Conservation (phyloP, 1,140 invertebrate genomes). For the Drosophila ercepeae region DNA sequence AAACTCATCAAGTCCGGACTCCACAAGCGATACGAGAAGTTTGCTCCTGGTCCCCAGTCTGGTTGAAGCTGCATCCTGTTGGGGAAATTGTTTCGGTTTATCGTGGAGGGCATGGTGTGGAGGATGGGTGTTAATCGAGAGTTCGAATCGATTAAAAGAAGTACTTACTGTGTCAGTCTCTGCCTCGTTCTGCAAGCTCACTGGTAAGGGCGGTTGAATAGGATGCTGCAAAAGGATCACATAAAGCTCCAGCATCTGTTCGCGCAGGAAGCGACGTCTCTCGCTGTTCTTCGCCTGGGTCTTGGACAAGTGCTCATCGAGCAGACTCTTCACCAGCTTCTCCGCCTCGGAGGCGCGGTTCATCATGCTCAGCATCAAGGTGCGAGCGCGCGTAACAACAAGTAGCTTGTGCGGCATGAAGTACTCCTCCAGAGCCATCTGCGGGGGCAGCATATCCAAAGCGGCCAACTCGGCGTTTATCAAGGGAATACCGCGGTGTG, state of each 20-base stretch:
- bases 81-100: too few species aligned
- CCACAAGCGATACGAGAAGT: constrained; percentile 67
- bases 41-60: constrained; percentile 40
- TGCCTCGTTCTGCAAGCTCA: neutral
- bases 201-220: neutral
- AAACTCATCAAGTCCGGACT: constrained; percentile 84
- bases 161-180: neutral
- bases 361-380: constrained; percentile 68
- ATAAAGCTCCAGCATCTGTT: constrained; percentile 84
- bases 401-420: constrained; percentile 37
- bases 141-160: neutral
- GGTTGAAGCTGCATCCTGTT: too few species aligned
- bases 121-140: too few species aligned
- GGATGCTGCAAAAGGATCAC: constrained; percentile 83
- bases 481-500: neutral
- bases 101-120: too few species aligned
- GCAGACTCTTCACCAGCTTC: constrained; percentile 73
- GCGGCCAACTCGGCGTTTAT: neutral
- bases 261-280: constrained; percentile 65
- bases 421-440: constrained; percentile 52
- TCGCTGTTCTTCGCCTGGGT: neutral
- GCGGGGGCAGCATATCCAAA: neutral
- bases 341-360: constrained; percentile 69
- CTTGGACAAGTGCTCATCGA: constrained; percentile 42
- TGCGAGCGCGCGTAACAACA: constrained; percentile 17